Evolutionary conservation across 2,888 invertebrate genomes (phyloP), one percentile per base, ranked within the genome.

Genomic region (Trichopria drosophilae): DNA sequence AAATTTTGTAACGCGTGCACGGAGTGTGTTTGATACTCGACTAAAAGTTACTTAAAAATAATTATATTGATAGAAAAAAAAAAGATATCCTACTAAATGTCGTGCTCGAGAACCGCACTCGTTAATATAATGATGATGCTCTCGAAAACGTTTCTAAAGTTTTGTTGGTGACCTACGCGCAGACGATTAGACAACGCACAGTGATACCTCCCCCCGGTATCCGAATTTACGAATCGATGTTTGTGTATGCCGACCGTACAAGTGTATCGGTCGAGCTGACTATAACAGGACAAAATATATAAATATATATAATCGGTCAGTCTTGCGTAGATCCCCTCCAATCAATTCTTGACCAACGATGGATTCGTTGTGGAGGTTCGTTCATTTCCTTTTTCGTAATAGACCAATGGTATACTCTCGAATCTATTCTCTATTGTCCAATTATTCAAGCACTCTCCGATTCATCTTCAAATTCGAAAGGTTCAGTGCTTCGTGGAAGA

Each of bases 301-400:
- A 57, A 64, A 59, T 58, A 57, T 55, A 57, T 53, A 64, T 57
- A 63, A 61, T 64, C 60, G 61, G 63, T 69, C 66, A 69, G 71
- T 71, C 70, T 70, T 68, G 63, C 62, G 58, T 61, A 55, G 59
- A 66, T 70, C 64, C 71, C 70, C 66, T 67, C 66, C 67, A 61
- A 57, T 35, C 47, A 57, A 55, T 45, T 60, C 40, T 59, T 46
- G 50, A 44, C 40, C 42, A 55, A 53, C 49, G 51, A 44, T 57
- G 58, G 57, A 53, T 56, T 61, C 48, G 52, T 57, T 55, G n/a
- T 51, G 68, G 69, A 72, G 71, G 69, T 71, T 71, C 69, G 69
- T 71, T 71, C n/a, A 64, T 47, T 59, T 51, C 56, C 45, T 53
- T 49, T 57, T 58, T 51, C 34, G 55, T 48, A 53, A 51, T 43